These are phyloP conservation scores for Camponotus pennsylvanicus DNA, from an alignment of 1,140 invertebrate species.

Conservation along the genomic window DNA sequence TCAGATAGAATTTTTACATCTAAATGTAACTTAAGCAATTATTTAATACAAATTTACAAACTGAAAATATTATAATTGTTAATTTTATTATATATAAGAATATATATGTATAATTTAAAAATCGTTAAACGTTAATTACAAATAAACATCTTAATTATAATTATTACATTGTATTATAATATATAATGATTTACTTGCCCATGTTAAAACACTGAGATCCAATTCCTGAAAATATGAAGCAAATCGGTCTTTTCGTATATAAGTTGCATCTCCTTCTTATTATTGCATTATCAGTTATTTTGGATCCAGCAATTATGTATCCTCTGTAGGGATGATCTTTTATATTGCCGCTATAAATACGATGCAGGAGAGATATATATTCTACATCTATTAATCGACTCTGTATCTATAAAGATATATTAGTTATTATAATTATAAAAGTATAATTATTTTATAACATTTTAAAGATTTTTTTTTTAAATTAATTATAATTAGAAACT, in stretches of 20 bases:
- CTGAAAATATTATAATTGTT: too few species aligned
- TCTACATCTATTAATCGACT: constrained; percentile 87
- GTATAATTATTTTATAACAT: neutral
- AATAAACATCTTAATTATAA: neutral
- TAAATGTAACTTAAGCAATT: too few species aligned
- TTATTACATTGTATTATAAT: neutral
- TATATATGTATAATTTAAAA: too few species aligned
- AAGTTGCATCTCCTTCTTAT: constrained; percentile 38
- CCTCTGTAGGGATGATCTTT: constrained; percentile 81
- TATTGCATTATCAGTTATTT: constrained; percentile 31
- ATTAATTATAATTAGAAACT: neutral
- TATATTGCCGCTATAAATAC: constrained; percentile 86
- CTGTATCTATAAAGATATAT: constrained; percentile 70
- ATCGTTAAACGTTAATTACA: neutral
- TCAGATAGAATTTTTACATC: too few species aligned
- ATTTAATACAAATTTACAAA: too few species aligned
- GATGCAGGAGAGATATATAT: constrained; percentile 86
- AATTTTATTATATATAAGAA: too few species aligned
- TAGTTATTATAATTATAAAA: neutral
- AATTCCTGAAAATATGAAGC: constrained; percentile 70
- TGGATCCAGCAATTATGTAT: constrained; percentile 85
- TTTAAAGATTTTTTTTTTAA: too few species aligned
- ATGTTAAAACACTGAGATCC: constrained; percentile 62
- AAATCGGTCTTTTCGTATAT: constrained; percentile 47
- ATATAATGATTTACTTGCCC: constrained; percentile 44